phyloP scores from a whole-genome alignment of 2,888 invertebrate genomes.

The Sialis lutaria region DNA sequence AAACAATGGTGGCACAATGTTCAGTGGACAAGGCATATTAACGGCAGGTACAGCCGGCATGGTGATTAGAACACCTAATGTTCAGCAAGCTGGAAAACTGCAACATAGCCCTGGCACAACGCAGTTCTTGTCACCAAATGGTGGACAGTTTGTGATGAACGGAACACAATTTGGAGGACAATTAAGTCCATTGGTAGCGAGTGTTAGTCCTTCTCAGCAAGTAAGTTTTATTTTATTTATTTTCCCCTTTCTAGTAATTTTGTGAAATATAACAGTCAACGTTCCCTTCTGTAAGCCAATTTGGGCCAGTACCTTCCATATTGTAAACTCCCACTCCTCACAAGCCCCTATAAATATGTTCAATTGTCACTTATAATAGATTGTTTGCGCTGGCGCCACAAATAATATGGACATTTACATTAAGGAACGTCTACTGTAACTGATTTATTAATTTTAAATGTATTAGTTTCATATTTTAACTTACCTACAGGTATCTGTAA shows the following conservation, averaged over 20 bases:
- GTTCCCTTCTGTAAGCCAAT: too few species aligned
- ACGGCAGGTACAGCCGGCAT: slow-evolving; percentile 53
- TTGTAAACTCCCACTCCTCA: too few species aligned
- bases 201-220: slow-evolving; percentile 50
- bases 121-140: slow-evolving; percentile 56
- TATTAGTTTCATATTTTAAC: slow-evolving; percentile 8
- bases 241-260: too few species aligned
- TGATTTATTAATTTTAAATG: too few species aligned
- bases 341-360: too few species aligned
- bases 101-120: slow-evolving; percentile 47
- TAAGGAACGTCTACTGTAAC: too few species aligned
- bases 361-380: too few species aligned
- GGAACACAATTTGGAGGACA: slow-evolving; percentile 57
- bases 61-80: slow-evolving; percentile 54
- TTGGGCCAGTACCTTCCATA: too few species aligned
- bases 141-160: slow-evolving; percentile 58
- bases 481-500: slow-evolving; percentile 8
- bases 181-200: slow-evolving; percentile 60
- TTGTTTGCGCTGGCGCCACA: too few species aligned
- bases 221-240: slow-evolving; percentile 28
- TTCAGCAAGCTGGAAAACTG: slow-evolving; percentile 50
- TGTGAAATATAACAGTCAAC: too few species aligned
- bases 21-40: slow-evolving; percentile 46
- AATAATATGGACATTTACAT: too few species aligned
- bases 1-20: slow-evolving; percentile 36